Evolutionary conservation across 2,888 invertebrate genomes (phyloP).

Genomic region (Taphrorychus bicolor): DNA sequence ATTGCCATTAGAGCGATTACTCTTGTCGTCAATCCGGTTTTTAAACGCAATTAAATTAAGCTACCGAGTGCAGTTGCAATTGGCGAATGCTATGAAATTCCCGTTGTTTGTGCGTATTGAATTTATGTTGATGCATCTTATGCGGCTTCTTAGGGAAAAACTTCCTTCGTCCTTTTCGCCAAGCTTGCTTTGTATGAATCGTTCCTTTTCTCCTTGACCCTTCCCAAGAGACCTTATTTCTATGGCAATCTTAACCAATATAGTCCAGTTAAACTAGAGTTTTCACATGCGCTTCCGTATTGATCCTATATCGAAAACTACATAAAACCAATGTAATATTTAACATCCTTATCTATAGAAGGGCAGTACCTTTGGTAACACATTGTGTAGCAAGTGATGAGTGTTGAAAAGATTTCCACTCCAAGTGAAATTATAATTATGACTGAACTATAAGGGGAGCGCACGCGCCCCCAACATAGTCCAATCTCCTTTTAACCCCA

Average conservation of each 20-base stretch:
- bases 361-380: too few species aligned
- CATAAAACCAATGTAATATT: too few species aligned
- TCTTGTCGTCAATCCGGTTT: conserved; percentile 13
- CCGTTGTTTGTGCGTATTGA: background rate
- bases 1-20: conserved; percentile 14
- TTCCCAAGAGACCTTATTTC: conserved; percentile 22
- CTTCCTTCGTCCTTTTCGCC: background rate
- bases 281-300: background rate
- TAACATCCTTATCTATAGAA: too few species aligned
- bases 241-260: conserved; percentile 17
- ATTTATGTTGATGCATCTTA: too few species aligned
- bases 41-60: conserved; percentile 16
- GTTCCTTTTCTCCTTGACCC: conserved; percentile 35
- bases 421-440: too few species aligned
- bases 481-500: conserved; percentile 18
- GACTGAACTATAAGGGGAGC: conserved; percentile 26
- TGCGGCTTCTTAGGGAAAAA: background rate
- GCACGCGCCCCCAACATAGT: too few species aligned
- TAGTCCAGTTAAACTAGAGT: conserved; percentile 22
- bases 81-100: background rate
- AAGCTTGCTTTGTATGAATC: background rate
- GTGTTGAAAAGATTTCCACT: too few species aligned
- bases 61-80: background rate
- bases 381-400: too few species aligned
- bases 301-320: background rate